phyloP scores from a whole-genome alignment of 2,113 vertebrate species.

The Pelecanoides urinatrix region DNA sequence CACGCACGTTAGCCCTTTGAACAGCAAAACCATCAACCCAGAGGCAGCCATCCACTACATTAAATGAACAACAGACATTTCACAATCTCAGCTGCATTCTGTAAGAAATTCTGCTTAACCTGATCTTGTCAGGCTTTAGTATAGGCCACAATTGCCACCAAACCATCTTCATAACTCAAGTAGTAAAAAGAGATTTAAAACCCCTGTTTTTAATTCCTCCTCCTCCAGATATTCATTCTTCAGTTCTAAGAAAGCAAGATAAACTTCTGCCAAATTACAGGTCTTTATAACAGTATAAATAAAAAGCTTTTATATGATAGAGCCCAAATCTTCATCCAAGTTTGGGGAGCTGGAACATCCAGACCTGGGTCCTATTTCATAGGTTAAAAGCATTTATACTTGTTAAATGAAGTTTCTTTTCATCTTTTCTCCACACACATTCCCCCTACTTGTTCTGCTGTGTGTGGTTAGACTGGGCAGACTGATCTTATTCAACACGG shows the following conservation, averaged over 20 bases:
- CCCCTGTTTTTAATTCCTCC: neutral
- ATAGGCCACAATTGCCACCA: neutral
- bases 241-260: neutral
- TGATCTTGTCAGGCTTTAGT: neutral
- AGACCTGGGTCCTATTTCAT: neutral
- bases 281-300: neutral
- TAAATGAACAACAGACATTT: neutral
- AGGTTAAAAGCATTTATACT: neutral
- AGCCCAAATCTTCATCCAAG: neutral
- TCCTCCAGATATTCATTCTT: neutral
- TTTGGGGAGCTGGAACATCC: neutral
- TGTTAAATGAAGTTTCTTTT: neutral
- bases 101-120: neutral
- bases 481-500: neutral
- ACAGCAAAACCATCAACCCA: neutral
- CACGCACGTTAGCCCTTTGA: accelerated
- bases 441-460: neutral
- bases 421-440: neutral
- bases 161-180: neutral
- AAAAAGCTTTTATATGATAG: neutral
- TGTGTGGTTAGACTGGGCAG: neutral
- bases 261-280: neutral
- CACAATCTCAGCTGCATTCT: neutral
- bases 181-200: neutral
- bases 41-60: neutral